phyloP scores from a whole-genome alignment of 2,888 invertebrate genomes.

The Oligia fasciuncula region DNA sequence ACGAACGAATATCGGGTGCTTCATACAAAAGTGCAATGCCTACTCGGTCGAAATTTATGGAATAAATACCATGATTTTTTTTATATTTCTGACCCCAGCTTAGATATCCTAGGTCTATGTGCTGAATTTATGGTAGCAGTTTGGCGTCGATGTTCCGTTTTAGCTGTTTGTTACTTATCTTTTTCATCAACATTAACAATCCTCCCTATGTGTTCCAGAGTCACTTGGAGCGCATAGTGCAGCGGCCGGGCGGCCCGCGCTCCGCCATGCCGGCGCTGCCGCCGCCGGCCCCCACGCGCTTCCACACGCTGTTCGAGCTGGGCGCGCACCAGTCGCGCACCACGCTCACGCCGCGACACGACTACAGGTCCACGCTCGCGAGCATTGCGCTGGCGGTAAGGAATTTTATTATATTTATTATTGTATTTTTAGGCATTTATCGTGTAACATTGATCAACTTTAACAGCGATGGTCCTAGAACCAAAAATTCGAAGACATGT shows the following conservation, averaged over 20 bases:
- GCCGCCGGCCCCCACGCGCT: constrained; percentile 90
- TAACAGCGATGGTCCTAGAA: not conserved
- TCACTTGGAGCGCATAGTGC: constrained; percentile 96
- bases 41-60: not conserved
- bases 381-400: constrained; percentile 93
- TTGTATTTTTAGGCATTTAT: not conserved
- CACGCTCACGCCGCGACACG: constrained; percentile 85
- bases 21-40: not conserved
- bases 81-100: not conserved
- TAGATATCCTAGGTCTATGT: not conserved
- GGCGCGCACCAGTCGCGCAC: constrained; percentile 91
- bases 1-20: too few relatives aligned
- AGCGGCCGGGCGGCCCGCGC: constrained; percentile 92
- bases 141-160: too few relatives aligned
- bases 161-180: not conserved
- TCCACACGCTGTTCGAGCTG: constrained; percentile 96
- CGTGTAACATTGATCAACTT: not conserved
- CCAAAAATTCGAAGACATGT: too few relatives aligned
- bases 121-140: not conserved
- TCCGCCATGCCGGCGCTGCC: constrained; percentile 81
- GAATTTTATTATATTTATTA: not conserved
- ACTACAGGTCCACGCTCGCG: constrained; percentile 93
- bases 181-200: not conserved
- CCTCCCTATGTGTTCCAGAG: constrained; percentile 88
- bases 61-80: not conserved